These are phyloP conservation scores for Cetoscarus ocellatus DNA, from an alignment of 2,797 vertebrate species.

Conservation along the genomic window DNA sequence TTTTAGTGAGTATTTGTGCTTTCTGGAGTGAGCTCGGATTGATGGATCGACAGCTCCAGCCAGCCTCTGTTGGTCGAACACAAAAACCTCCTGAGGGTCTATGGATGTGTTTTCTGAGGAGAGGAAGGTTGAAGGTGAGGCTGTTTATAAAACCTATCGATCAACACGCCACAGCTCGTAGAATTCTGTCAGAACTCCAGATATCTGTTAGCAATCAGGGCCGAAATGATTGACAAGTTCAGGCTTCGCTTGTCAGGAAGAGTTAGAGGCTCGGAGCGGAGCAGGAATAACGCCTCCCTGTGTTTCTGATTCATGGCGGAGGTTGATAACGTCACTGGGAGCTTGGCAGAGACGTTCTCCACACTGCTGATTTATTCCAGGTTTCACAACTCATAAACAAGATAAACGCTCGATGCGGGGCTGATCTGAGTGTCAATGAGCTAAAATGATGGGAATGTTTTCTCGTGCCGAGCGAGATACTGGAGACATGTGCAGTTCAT, in stretches of 20 bases:
- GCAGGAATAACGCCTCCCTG: constrained; percentile 35
- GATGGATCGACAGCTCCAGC: background rate
- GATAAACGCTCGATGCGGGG: constrained; percentile 47
- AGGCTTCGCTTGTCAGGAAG: constrained; percentile 67
- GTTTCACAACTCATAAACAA: constrained; percentile 69
- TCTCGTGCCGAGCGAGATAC: constrained; percentile 44
- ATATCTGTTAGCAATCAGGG: constrained; percentile 75
- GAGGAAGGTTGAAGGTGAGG: constrained; percentile 48
- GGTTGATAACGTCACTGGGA: constrained; percentile 47
- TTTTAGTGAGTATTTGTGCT: background rate
- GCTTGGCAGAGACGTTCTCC: constrained; percentile 53
- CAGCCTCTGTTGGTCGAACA: constrained; percentile 20
- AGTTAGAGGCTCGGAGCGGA: constrained; percentile 56
- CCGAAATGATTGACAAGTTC: constrained; percentile 61
- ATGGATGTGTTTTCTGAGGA: constrained; percentile 25
- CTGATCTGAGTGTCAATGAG: constrained; percentile 40
- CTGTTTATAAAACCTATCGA: constrained; percentile 41
- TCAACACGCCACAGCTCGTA: constrained; percentile 34
- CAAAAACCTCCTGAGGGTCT: constrained; percentile 32
- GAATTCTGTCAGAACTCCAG: constrained; percentile 66
- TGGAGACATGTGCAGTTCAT: constrained; percentile 19
- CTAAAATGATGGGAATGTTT: constrained; percentile 55
- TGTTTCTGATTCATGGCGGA: constrained; percentile 60
- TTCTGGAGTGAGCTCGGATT: background rate
- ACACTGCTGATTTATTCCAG: constrained; percentile 64